These are phyloP conservation scores for Pionites leucogaster DNA, from an alignment of 2,113 vertebrate genomes.

Conservation along the genomic window DNA sequence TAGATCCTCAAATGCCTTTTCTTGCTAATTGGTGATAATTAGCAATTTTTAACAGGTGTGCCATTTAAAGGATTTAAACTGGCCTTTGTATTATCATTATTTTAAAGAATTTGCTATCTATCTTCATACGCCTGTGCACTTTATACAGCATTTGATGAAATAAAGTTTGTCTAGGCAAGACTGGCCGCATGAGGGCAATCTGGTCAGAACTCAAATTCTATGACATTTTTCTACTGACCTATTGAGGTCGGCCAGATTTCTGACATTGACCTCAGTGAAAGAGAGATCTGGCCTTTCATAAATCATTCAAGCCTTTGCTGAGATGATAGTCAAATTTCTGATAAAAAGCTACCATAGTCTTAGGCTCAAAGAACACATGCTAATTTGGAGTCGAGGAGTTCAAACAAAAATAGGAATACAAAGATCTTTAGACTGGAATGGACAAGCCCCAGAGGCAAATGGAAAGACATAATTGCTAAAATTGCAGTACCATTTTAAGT, in stretches of 20 bases:
- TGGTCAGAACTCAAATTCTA: background rate
- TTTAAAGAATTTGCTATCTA: background rate
- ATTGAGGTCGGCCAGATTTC: background rate
- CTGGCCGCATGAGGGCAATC: background rate
- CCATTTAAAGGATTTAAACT: background rate
- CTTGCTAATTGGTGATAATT: background rate
- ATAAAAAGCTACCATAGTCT: background rate
- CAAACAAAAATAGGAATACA: conserved; percentile 22
- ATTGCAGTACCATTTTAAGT: background rate
- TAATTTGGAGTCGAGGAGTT: conserved; percentile 25
- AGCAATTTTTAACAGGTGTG: background rate
- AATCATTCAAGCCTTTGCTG: background rate
- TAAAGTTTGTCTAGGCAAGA: background rate
- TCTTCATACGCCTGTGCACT: background rate
- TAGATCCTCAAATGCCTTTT: background rate
- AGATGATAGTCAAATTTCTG: background rate
- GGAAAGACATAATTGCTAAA: conserved; percentile 31
- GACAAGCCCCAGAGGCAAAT: conserved; percentile 41
- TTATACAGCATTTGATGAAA: background rate
- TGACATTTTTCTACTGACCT: background rate
- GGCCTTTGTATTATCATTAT: background rate
- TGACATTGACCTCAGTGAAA: background rate
- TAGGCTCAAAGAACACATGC: background rate
- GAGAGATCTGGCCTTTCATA: background rate
- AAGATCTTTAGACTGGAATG: background rate